Percentiles rank a stretch among this genome's conserved stretches.
Conservation (phyloP, 2,888 invertebrate genomes). For the Drosophila putrida region DNA sequence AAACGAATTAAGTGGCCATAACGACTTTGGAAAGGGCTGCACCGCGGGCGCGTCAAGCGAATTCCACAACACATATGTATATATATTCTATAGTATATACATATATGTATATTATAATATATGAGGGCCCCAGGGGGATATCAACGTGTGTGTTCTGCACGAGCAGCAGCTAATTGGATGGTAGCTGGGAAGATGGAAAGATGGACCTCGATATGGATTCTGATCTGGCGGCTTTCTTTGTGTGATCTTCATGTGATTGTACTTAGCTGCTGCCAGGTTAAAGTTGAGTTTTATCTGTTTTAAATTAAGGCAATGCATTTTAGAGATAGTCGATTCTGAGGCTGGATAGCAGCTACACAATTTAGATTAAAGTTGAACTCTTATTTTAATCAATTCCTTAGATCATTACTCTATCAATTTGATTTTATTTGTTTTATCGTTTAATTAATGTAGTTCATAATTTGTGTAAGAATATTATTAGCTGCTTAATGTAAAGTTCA, state of each 20-base stretch:
- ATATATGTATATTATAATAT: background rate
- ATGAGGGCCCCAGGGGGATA: conserved; percentile 36
- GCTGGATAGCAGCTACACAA: background rate
- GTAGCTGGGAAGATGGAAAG: conserved; percentile 9
- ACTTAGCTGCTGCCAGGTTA: conserved; percentile 42
- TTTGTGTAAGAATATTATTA: background rate
- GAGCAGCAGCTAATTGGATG: conserved; percentile 61
- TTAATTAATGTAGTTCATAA: too few species aligned
- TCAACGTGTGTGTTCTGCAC: conserved; percentile 70
- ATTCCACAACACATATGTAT: conserved; percentile 35
- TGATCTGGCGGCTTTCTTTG: conserved; percentile 40
- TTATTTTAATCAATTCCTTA: too few species aligned
- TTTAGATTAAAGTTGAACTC: too few species aligned
- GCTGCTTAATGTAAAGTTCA: conserved; percentile 37
- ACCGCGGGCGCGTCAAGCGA: conserved; percentile 47
- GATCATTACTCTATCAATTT: too few species aligned
- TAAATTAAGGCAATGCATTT: conserved; percentile 15
- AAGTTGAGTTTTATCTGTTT: conserved; percentile 22
- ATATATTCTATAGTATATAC: conserved; percentile 8
- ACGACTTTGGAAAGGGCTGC: conserved; percentile 40
- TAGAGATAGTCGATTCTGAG: background rate
- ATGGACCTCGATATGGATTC: conserved; percentile 20
- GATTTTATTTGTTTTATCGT: too few species aligned
- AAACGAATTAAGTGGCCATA: conserved; percentile 69
- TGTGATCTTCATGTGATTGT: conserved; percentile 57